Conservation (phyloP, 2,797 vertebrate genomes). For the Morus bassanus region DNA sequence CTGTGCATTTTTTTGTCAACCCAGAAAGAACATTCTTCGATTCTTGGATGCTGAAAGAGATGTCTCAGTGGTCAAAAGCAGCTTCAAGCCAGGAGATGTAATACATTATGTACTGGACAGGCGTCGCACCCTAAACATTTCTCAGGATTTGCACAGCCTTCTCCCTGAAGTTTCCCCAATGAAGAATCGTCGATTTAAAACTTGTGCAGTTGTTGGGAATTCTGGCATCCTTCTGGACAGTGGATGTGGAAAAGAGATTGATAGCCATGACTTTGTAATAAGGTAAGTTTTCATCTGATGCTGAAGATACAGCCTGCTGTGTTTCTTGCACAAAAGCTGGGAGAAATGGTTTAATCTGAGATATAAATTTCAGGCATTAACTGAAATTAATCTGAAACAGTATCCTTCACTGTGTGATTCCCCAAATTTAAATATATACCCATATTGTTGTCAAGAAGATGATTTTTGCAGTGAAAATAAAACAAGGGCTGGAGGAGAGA, state of each 20-base stretch:
- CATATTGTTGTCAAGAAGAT: background rate
- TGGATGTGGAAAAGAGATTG: slow-evolving; percentile 86
- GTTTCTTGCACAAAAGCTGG: background rate
- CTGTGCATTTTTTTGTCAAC: background rate
- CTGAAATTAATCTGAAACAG: background rate
- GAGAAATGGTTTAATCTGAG: slow-evolving; percentile 7
- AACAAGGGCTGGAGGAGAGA: background rate
- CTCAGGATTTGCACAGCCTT: slow-evolving; percentile 83
- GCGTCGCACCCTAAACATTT: slow-evolving; percentile 84
- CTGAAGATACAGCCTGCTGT: background rate
- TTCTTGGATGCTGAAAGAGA: slow-evolving; percentile 88
- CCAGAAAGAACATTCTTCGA: slow-evolving; percentile 86
- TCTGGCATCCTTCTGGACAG: slow-evolving; percentile 87
- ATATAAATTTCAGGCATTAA: background rate
- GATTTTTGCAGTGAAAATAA: background rate
- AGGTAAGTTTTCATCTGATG: slow-evolving; percentile 74
- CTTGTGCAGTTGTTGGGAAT: slow-evolving; percentile 88
- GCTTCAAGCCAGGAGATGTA: slow-evolving; percentile 86
- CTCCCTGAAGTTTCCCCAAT: slow-evolving; percentile 87
- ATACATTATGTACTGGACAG: slow-evolving; percentile 87
- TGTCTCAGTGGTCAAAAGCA: slow-evolving; percentile 87
- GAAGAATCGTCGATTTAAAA: slow-evolving; percentile 86
- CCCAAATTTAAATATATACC: background rate
- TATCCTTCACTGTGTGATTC: background rate
- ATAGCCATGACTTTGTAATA: slow-evolving; percentile 87